These are phyloP conservation scores for Phaonia tiefii DNA, from an alignment of 2,888 invertebrate genomes.

Conservation along the genomic window DNA sequence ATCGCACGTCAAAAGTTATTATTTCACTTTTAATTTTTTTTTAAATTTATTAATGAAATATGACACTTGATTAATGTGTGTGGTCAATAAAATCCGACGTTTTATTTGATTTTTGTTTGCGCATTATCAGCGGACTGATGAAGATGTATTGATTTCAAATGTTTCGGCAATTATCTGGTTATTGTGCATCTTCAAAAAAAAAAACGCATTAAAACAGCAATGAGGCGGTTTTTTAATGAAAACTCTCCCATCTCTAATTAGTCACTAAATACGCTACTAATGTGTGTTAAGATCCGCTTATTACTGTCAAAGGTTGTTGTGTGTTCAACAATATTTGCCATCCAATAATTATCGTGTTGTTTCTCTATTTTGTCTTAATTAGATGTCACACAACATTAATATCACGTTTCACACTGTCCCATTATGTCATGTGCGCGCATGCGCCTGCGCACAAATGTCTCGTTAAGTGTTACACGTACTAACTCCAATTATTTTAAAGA, in stretches of 20 bases:
- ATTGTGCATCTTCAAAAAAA: no score
- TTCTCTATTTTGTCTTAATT: conserved; percentile 47
- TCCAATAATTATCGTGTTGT: conserved; percentile 40
- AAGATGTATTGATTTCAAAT: no score
- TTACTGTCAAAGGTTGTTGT: not conserved
- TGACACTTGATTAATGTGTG: no score
- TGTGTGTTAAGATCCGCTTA: not conserved
- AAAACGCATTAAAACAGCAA: not conserved
- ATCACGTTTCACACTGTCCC: conserved; percentile 20
- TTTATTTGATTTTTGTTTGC: no score
- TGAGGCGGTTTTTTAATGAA: not conserved
- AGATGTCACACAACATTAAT: conserved; percentile 54
- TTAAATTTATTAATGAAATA: no score
- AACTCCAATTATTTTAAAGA: no score
- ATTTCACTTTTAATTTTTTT: no score
- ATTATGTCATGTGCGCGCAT: conserved; percentile 17
- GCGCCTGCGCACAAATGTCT: conserved; percentile 45
- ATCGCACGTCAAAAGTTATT: no score
- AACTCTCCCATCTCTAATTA: not conserved
- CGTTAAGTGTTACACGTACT: conserved; percentile 52
- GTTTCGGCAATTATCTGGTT: no score
- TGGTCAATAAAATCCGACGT: no score
- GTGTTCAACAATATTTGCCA: conserved; percentile 49
- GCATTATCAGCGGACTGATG: no score
- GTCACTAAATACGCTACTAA: not conserved